phyloP scores from a whole-genome alignment of 1,140 invertebrate species.

The Oryctes rhinoceros region DNA sequence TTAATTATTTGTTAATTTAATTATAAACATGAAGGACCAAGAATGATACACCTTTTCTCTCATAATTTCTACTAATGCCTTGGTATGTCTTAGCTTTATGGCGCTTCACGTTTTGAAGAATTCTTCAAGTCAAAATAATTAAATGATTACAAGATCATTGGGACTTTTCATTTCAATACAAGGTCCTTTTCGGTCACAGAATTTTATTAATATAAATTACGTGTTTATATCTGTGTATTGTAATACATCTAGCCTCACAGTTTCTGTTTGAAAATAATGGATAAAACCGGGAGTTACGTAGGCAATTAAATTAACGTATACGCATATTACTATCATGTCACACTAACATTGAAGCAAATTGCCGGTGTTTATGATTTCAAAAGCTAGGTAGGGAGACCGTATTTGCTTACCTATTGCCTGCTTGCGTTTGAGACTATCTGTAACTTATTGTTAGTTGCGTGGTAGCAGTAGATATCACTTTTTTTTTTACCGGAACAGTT shows the following conservation, averaged over 20 bases:
- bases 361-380: neutral
- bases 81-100: no score
- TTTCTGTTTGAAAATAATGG: no score
- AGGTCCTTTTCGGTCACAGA: no score
- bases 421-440: constrained; percentile 53
- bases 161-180: no score
- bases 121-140: no score
- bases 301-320: constrained; percentile 6
- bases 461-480: neutral
- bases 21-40: neutral
- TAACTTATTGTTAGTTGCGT: neutral
- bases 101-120: no score
- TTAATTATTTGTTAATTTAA: neutral
- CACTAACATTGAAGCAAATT: constrained; percentile 5
- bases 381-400: constrained; percentile 59
- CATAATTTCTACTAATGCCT: no score
- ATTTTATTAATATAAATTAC: neutral
- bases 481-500: neutral
- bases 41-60: no score
- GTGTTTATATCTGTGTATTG: neutral
- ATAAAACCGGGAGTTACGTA: neutral
- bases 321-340: neutral
- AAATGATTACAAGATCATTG: no score
- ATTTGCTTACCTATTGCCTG: constrained; percentile 42
- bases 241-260: neutral